phyloP scores from a whole-genome alignment of 1,140 invertebrate species.

The Diorhabda carinulata region DNA sequence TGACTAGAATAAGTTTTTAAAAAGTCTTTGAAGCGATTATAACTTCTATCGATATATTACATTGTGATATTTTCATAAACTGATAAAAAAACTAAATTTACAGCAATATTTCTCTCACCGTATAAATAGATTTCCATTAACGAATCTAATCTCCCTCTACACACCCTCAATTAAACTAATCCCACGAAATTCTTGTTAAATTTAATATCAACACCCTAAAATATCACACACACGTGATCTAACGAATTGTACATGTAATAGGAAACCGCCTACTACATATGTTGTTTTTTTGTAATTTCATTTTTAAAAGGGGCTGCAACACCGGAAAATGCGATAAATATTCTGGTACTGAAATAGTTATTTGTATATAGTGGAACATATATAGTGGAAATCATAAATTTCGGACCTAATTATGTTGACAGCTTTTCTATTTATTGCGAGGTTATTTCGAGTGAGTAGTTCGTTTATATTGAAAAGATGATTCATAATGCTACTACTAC shows the following conservation, averaged over 20 bases:
- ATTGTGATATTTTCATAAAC: too few species aligned
- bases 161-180: neutral
- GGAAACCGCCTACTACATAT: neutral
- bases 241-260: neutral
- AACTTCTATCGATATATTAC: too few species aligned
- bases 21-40: too few species aligned
- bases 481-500: too few species aligned
- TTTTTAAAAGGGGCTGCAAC: neutral
- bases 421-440: neutral
- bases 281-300: neutral
- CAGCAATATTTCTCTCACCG: too few species aligned
- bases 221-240: neutral
- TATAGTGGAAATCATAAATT: neutral
- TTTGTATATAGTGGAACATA: too few species aligned
- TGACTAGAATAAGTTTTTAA: neutral
- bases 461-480: neutral
- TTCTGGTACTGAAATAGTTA: neutral
- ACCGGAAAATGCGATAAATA: neutral
- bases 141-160: too few species aligned
- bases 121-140: too few species aligned
- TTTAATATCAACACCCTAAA: too few species aligned
- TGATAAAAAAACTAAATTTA: too few species aligned
- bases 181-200: neutral
- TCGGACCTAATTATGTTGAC: neutral
- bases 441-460: neutral